Evolutionary conservation across 2,113 vertebrate species (phyloP).

Genomic region (Saccopteryx leptura): DNA sequence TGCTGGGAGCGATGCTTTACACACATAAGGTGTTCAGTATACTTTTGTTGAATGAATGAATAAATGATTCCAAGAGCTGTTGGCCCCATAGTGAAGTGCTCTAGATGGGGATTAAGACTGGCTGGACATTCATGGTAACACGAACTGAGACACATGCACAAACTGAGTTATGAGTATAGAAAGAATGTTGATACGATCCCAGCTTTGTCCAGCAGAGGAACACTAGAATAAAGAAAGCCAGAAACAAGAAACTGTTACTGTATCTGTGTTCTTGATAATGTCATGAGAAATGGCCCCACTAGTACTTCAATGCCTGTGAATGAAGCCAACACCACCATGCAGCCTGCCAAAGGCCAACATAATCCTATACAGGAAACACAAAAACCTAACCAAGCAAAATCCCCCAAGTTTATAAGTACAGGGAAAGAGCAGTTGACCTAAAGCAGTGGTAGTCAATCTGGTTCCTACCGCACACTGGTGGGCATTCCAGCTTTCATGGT

Average conservation of each 20-base stretch:
- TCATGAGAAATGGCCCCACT: not conserved
- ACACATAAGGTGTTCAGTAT: not conserved
- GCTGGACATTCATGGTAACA: not conserved
- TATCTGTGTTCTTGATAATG: not conserved
- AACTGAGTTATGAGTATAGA: not conserved
- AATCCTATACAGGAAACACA: not conserved
- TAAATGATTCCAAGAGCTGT: not conserved
- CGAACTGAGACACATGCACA: not conserved
- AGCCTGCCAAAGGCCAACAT: not conserved
- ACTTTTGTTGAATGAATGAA: slow-evolving; percentile 2
- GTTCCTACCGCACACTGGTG: too few species aligned
- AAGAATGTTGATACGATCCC: not conserved
- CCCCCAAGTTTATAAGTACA: not conserved
- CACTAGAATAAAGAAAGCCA: not conserved
- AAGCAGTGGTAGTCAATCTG: not conserved
- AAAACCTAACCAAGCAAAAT: not conserved
- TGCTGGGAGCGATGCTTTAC: not conserved
- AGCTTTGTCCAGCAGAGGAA: not conserved
- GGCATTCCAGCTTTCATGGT: too few species aligned
- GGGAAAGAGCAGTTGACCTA: not conserved
- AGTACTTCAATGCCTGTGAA: not conserved
- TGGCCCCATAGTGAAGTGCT: not conserved
- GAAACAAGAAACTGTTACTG: not conserved
- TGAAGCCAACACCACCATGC: not conserved
- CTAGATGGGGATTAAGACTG: not conserved